Percentiles rank a stretch among this genome's conserved stretches.
These are phyloP conservation scores for Dasypus novemcinctus DNA, from an alignment of 2,113 vertebrate genomes.

Conservation along the genomic window DNA sequence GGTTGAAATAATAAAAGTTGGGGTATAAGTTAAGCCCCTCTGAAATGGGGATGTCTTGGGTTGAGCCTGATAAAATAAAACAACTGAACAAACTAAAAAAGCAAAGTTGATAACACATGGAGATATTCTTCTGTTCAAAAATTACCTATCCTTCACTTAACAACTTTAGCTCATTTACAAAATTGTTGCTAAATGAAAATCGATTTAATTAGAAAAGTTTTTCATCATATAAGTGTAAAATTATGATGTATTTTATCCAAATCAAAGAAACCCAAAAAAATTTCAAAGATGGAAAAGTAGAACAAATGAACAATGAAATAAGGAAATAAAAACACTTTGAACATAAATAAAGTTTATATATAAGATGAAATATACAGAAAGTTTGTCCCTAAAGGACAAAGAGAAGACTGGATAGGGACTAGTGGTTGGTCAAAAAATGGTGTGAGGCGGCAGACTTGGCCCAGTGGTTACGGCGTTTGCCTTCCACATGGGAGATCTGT, in stretches of 20 bases:
- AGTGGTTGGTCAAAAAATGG: neutral
- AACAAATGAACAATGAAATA: neutral
- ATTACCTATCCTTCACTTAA: neutral
- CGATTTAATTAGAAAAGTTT: neutral
- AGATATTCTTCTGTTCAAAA: neutral
- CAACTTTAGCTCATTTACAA: neutral
- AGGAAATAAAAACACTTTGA: neutral
- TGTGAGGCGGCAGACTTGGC: no score
- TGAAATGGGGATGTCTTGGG: neutral
- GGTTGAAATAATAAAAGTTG: neutral
- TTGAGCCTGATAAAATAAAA: neutral
- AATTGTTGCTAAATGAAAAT: neutral
- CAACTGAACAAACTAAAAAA: neutral
- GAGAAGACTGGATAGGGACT: neutral
- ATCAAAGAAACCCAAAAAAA: neutral
- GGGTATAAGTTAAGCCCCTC: neutral
- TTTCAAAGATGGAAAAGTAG: neutral
- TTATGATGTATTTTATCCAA: neutral
- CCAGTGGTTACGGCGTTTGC: no score
- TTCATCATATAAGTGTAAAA: neutral
- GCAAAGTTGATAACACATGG: neutral
- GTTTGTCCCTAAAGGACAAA: neutral
- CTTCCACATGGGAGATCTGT: no score
- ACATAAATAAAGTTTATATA: neutral
- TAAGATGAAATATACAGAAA: neutral